Evolutionary conservation across 1,140 invertebrate species (phyloP).

Genomic region (Drosophila willistoni): DNA sequence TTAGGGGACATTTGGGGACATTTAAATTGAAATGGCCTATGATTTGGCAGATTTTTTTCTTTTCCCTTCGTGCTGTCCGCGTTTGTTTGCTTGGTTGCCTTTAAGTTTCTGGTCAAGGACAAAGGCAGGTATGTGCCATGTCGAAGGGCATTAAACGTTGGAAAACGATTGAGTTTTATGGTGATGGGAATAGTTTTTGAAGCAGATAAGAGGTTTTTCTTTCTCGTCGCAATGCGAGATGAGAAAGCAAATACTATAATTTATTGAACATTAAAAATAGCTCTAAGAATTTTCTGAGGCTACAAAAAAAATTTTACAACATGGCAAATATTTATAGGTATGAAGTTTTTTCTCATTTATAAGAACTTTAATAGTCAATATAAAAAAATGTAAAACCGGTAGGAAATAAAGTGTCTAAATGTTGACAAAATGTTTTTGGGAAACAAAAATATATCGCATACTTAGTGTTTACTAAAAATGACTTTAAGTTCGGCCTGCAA

Average conservation of each 20-base stretch:
- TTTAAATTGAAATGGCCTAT: conserved; percentile 71
- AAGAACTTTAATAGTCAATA: no score
- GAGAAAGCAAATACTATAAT: conserved; percentile 23
- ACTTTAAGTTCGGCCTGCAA: no score
- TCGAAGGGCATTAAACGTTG: conserved; percentile 32
- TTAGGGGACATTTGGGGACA: conserved; percentile 35
- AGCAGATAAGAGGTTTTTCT: conserved; percentile 50
- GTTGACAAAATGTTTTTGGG: no score
- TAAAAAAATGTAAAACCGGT: no score
- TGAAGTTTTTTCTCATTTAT: no score
- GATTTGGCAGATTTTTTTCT: conserved; percentile 57
- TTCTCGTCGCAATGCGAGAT: conserved; percentile 16
- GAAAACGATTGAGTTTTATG: conserved; percentile 44
- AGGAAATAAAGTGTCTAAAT: background rate
- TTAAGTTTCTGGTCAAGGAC: conserved; percentile 49
- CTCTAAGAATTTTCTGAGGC: background rate
- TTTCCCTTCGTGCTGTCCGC: background rate
- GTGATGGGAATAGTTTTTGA: conserved; percentile 47
- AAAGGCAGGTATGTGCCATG: conserved; percentile 39
- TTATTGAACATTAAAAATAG: conserved; percentile 2
- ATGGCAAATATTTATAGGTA: no score
- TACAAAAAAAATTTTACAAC: no score
- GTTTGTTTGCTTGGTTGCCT: conserved; percentile 31
- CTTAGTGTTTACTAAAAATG: no score
- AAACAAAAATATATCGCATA: no score